Evolutionary conservation across 2,888 invertebrate genomes (phyloP).

Genomic region (Meteorus cinctellus): DNA sequence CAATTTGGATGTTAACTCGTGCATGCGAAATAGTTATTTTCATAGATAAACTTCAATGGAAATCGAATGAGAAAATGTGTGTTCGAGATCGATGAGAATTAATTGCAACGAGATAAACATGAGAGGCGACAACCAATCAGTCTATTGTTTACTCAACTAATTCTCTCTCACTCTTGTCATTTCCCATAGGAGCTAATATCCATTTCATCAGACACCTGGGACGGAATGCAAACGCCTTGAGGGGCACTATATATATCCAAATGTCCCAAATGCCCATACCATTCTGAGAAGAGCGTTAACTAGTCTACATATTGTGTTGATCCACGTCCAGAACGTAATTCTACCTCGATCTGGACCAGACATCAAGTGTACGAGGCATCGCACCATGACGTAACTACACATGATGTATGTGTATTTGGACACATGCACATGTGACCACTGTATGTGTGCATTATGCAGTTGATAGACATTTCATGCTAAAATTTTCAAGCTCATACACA

Average conservation of each 20-base stretch:
- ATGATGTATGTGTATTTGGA: not conserved
- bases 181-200: constrained; percentile 2
- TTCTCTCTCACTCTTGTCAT: not conserved
- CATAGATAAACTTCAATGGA: too few relatives aligned
- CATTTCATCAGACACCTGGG: constrained; percentile 10
- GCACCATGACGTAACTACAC: not conserved
- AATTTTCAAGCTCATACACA: not conserved
- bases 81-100: not conserved
- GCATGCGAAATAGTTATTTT: too few relatives aligned
- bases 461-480: not conserved
- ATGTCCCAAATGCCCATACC: not conserved
- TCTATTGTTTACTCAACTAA: not conserved
- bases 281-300: constrained; percentile 1
- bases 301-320: constrained; percentile 9
- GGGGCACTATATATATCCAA: not conserved
- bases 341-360: not conserved
- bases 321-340: not conserved
- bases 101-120: constrained; percentile 1
- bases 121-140: not conserved
- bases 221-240: not conserved
- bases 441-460: not conserved
- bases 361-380: not conserved
- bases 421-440: not conserved
- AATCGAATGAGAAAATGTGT: not conserved
- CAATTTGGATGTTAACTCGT: too few relatives aligned